A percentile compares a stretch with the other conserved stretches of the same genome.
phyloP scores from a whole-genome alignment of 1,140 invertebrate genomes.

The Philopotamus ludificatus region DNA sequence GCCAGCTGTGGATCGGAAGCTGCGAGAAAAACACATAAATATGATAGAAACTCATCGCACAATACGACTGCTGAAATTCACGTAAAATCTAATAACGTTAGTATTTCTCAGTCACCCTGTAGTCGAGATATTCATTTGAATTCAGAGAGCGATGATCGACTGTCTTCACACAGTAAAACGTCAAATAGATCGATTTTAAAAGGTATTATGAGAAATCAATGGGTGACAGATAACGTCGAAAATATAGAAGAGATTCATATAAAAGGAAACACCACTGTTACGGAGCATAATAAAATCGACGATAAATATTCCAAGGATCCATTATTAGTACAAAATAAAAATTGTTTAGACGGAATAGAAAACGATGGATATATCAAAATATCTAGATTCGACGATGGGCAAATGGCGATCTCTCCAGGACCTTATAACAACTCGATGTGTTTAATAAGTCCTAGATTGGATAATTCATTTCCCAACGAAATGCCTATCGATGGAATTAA shows the following conservation, averaged over 20 bases:
- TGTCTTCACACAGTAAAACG: conserved; percentile 33
- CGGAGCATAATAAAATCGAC: not conserved
- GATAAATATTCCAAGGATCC: not conserved
- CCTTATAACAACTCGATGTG: conserved; percentile 7
- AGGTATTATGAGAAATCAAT: not conserved
- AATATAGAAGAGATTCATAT: not conserved
- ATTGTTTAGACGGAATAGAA: conserved; percentile 49
- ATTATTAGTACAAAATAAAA: conserved; percentile 38
- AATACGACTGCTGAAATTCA: conserved; percentile 55
- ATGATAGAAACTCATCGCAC: conserved; percentile 44
- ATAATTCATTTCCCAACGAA: not conserved
- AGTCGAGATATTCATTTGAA: conserved; percentile 3
- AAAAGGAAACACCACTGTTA: not conserved
- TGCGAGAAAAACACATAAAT: conserved; percentile 50
- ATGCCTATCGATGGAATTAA: not conserved
- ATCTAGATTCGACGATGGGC: conserved; percentile 40
- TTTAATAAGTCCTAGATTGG: not conserved
- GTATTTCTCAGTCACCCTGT: conserved; percentile 46
- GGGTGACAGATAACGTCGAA: not conserved
- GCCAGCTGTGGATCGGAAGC: conserved; percentile 16
- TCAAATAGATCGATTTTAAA: conserved; percentile 18
- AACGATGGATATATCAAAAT: conserved; percentile 54
- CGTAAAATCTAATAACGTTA: conserved; percentile 49
- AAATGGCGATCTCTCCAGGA: conserved; percentile 4
- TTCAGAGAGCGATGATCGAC: conserved; percentile 37